phyloP scores from a whole-genome alignment of 2,113 vertebrate genomes.

The Brachypodius melanocephalos region DNA sequence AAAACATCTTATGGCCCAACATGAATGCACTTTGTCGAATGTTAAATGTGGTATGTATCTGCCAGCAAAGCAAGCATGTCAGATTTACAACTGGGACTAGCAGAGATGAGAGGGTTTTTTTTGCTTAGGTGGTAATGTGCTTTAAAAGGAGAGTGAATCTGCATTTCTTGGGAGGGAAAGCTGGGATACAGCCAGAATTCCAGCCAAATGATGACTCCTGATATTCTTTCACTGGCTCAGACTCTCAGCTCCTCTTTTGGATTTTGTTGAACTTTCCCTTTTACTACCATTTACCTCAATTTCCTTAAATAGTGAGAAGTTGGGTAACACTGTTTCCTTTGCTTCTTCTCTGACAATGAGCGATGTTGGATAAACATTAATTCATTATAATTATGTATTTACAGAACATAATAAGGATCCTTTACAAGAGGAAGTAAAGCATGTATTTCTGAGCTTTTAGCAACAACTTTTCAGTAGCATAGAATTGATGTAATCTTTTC shows the following conservation, averaged over 20 bases:
- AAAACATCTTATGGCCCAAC: background rate
- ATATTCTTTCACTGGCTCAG: background rate
- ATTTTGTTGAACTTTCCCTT: background rate
- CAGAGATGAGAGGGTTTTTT: background rate
- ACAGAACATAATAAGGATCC: background rate
- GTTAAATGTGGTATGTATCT: background rate
- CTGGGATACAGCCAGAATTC: background rate
- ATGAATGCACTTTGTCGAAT: background rate
- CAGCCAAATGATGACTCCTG: background rate
- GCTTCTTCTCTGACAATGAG: background rate
- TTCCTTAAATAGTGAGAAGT: background rate
- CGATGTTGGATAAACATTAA: background rate
- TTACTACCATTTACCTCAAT: background rate
- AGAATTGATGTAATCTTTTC: background rate
- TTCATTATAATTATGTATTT: background rate
- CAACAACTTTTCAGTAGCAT: background rate
- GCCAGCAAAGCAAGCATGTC: background rate
- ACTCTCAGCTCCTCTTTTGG: background rate
- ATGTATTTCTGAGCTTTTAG: background rate
- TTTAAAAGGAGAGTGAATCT: conserved; percentile 32
- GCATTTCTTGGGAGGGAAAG: background rate
- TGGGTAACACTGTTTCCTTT: background rate
- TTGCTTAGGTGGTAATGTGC: conserved; percentile 5
- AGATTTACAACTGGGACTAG: background rate
- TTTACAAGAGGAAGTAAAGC: background rate